Percentiles rank a stretch among this genome's conserved stretches.
These are phyloP conservation scores for Dendroctonus ponderosae DNA, from an alignment of 1,140 invertebrate genomes.

Conservation along the genomic window DNA sequence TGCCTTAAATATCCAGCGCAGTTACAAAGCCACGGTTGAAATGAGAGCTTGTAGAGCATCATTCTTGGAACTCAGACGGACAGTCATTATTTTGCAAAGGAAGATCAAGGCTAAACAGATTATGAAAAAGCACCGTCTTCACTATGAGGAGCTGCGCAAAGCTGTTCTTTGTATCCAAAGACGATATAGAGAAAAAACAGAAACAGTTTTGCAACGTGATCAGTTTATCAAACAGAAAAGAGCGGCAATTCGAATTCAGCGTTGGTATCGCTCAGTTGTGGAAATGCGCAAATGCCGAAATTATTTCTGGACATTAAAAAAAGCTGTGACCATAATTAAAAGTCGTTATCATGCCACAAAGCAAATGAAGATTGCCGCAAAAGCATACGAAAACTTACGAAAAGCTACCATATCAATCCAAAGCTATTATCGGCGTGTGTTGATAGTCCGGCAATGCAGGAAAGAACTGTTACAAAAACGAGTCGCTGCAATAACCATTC, in stretches of 20 bases:
- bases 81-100: conserved; percentile 42
- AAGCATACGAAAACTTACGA: conserved; percentile 50
- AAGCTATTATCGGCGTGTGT: conserved; percentile 49
- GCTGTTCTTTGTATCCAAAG: too few species aligned
- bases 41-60: conserved; percentile 36
- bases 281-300: too few species aligned
- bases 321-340: conserved; percentile 50
- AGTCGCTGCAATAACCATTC: conserved; percentile 44
- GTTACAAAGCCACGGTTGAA: conserved; percentile 48
- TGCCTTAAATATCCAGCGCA: background rate
- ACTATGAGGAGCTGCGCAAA: too few species aligned
- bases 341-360: conserved; percentile 50
- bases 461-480: conserved; percentile 42
- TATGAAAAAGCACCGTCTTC: conserved; percentile 47
- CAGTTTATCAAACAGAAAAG: too few species aligned
- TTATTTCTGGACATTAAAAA: conserved; percentile 28
- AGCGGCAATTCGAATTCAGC: too few species aligned
- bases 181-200: too few species aligned
- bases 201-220: too few species aligned
- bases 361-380: conserved; percentile 46
- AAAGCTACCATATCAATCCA: conserved; percentile 53
- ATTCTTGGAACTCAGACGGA: conserved; percentile 40
- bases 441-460: conserved; percentile 35
- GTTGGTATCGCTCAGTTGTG: too few species aligned
- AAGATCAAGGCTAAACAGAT: conserved; percentile 44